phyloP scores from a whole-genome alignment of 2,113 vertebrate genomes.

The Pica pica region DNA sequence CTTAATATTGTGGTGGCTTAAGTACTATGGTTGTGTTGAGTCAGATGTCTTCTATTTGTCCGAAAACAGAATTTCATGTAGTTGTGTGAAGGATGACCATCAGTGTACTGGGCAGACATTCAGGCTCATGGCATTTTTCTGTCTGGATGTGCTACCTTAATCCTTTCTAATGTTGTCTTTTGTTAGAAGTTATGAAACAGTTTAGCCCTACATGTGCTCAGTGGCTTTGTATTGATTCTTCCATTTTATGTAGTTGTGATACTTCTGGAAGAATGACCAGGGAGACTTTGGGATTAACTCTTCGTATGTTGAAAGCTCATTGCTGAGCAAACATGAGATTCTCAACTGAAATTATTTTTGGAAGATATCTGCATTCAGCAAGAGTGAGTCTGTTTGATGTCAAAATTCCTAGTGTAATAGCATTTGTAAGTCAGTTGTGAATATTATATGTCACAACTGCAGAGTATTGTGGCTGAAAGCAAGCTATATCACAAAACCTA shows the following conservation, averaged over 20 bases:
- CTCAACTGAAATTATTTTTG: not conserved
- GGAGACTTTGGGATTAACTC: not conserved
- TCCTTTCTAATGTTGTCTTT: not conserved
- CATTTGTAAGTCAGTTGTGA: not conserved
- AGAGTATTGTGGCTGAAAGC: not conserved
- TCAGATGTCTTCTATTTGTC: not conserved
- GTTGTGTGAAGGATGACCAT: not conserved
- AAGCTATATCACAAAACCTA: not conserved
- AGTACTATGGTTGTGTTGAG: not conserved
- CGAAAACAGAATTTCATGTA: not conserved
- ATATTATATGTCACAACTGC: not conserved
- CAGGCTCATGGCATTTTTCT: not conserved
- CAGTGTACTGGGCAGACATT: not conserved
- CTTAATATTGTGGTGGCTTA: not conserved
- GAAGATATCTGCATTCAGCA: not conserved
- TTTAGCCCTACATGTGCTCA: not conserved
- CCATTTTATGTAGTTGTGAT: not conserved
- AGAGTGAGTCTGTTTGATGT: not conserved
- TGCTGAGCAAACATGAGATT: not conserved
- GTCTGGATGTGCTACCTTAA: not conserved
- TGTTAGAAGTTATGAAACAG: not conserved
- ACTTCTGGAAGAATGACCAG: not conserved
- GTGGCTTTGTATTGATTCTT: not conserved
- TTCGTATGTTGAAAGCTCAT: not conserved
- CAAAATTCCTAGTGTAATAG: not conserved